Percentiles rank a stretch among this genome's conserved stretches.
phyloP scores from a whole-genome alignment of 2,888 invertebrate genomes.

The Caenorhabditis doughertyi region DNA sequence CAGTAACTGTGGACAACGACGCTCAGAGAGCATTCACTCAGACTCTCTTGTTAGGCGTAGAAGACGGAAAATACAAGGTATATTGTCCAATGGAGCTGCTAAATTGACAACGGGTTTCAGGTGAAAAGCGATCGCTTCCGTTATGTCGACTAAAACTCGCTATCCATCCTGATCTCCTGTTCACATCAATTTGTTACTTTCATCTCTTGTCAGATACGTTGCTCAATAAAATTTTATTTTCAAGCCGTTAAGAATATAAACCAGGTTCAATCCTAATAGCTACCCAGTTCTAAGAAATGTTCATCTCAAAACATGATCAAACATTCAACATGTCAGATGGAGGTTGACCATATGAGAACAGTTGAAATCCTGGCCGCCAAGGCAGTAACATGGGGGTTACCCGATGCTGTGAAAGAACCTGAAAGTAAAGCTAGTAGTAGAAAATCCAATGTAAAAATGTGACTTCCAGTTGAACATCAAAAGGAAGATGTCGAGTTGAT shows the following conservation, averaged over 20 bases:
- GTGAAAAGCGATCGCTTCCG: slow-evolving; percentile 74
- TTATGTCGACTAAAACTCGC: slow-evolving; percentile 69
- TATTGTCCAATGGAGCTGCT: too few relatives aligned
- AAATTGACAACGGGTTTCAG: slow-evolving; percentile 52
- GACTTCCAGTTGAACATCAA: slow-evolving; percentile 22
- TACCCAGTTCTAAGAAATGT: background rate
- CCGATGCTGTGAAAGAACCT: slow-evolving; percentile 39
- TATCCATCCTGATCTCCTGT: slow-evolving; percentile 2
- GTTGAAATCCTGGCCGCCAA: slow-evolving; percentile 69
- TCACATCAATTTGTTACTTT: slow-evolving; percentile 4
- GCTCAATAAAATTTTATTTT: too few relatives aligned
- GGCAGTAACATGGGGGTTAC: slow-evolving; percentile 65
- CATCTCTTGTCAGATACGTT: background rate
- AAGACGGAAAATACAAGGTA: slow-evolving; percentile 73
- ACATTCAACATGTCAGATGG: slow-evolving; percentile 57
- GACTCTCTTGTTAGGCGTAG: slow-evolving; percentile 64
- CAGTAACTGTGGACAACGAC: slow-evolving; percentile 55
- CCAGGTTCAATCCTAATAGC: too few relatives aligned
- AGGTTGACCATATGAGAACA: slow-evolving; percentile 71
- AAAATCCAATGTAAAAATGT: background rate
- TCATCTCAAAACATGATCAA: background rate
- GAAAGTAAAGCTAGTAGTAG: slow-evolving; percentile 9
- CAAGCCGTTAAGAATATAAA: too few relatives aligned
- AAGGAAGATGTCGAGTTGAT: slow-evolving; percentile 47
- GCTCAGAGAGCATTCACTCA: slow-evolving; percentile 64